A percentile compares a stretch with the other conserved stretches of the same genome.
Evolutionary conservation across 2,797 vertebrate species (phyloP).

Genomic region (Platyrinchus mystaceus): DNA sequence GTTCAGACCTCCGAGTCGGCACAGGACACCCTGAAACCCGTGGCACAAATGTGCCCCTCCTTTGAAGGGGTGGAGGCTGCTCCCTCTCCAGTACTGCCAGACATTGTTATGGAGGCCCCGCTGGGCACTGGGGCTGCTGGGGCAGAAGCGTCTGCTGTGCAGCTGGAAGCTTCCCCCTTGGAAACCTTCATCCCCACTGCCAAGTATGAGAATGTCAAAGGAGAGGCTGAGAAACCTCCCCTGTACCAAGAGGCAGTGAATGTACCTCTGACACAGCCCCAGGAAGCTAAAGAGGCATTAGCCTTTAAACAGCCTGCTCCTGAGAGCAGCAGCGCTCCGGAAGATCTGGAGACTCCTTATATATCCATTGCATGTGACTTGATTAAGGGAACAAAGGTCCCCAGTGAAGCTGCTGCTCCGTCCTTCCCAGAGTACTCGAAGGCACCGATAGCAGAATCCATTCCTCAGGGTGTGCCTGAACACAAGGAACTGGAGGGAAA

Average conservation of each 20-base stretch:
- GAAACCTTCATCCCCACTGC: conserved; percentile 47
- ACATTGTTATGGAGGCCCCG: conserved; percentile 91
- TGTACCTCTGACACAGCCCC: conserved; percentile 54
- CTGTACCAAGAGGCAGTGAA: conserved; percentile 82
- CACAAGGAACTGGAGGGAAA: conserved; percentile 63
- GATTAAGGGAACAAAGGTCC: conserved; percentile 85
- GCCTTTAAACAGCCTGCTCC: conserved; percentile 56
- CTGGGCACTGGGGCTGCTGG: conserved; percentile 79
- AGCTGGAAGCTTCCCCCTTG: conserved; percentile 58
- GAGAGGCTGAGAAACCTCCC: conserved; percentile 83
- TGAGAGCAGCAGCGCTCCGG: conserved; percentile 57
- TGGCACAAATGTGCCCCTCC: conserved; percentile 74
- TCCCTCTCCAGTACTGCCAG: conserved; percentile 84
- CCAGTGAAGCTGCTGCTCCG: conserved; percentile 66
- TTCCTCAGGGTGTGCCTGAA: conserved; percentile 56
- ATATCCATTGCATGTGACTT: conserved; percentile 90
- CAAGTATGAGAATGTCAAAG: conserved; percentile 79
- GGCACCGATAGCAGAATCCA: not conserved
- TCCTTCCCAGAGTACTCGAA: conserved; percentile 70
- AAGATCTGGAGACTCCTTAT: conserved; percentile 76
- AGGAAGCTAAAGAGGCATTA: conserved; percentile 77
- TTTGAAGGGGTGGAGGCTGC: conserved; percentile 81
- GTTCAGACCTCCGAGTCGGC: conserved; percentile 78
- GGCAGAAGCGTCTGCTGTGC: conserved; percentile 77
- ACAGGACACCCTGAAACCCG: conserved; percentile 76